phyloP scores from a whole-genome alignment of 2,888 invertebrate genomes.

The Dryadula phaetusa region DNA sequence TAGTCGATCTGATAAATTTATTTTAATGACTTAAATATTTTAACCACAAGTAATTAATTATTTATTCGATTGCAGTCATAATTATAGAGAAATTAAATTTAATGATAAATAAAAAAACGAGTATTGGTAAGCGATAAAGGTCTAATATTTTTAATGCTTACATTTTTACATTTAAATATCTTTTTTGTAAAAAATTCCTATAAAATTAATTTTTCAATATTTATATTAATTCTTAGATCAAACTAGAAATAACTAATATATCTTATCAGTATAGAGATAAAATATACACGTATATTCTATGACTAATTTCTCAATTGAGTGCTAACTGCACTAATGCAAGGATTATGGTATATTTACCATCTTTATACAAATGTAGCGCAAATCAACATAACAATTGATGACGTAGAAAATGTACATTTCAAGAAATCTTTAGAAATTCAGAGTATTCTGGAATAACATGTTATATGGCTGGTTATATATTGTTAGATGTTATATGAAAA shows the following conservation, averaged over 20 bases:
- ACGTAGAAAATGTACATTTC: not conserved
- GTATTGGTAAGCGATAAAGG: not conserved
- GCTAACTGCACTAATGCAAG: constrained; percentile 5
- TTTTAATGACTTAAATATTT: not conserved
- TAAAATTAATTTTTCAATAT: too few species aligned
- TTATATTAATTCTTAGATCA: not conserved
- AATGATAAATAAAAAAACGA: not conserved
- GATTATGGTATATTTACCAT: constrained; percentile 20
- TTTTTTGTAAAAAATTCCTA: not conserved
- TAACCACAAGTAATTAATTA: not conserved
- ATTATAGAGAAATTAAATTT: constrained; percentile 8
- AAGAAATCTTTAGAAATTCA: constrained; percentile 2
- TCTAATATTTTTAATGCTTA: not conserved
- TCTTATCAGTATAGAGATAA: not conserved
- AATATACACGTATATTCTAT: not conserved
- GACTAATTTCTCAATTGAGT: not conserved
- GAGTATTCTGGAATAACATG: not conserved
- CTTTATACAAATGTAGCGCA: constrained; percentile 4
- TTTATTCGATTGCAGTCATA: not conserved
- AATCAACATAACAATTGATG: constrained; percentile 31
- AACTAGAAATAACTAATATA: not conserved
- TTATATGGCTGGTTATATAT: not conserved
- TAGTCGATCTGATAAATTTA: too few species aligned
- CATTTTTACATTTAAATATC: not conserved
- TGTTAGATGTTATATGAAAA: not conserved